Percentiles rank a stretch among this genome's conserved stretches.
These are phyloP conservation scores for Sialis fuliginosa DNA, from an alignment of 2,888 invertebrate genomes.

Conservation along the genomic window DNA sequence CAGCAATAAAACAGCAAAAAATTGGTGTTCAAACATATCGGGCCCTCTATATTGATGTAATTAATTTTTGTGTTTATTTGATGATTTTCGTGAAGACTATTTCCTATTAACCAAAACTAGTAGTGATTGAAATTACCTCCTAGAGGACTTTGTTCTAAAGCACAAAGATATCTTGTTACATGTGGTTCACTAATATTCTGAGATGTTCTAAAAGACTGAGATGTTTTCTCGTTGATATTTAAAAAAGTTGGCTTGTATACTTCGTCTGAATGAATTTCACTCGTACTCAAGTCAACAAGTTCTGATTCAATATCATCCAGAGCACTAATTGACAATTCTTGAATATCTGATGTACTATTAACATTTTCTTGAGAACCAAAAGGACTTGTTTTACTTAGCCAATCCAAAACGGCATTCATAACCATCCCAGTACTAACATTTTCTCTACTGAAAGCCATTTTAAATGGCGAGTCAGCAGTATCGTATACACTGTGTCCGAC, in stretches of 20 bases:
- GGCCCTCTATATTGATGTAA: constrained; percentile 15
- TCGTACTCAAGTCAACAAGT: neutral
- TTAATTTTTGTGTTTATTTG: neutral
- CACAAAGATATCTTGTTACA: constrained; percentile 13
- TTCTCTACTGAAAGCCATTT: no score
- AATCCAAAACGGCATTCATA: constrained; percentile 22
- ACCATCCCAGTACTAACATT: constrained; percentile 13
- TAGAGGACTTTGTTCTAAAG: constrained; percentile 14
- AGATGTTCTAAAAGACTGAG: no score
- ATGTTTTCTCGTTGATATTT: no score
- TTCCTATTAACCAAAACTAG: constrained; percentile 5
- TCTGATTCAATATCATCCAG: no score
- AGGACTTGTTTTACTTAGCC: constrained; percentile 21
- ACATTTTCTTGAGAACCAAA: constrained; percentile 18
- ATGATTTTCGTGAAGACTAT: neutral
- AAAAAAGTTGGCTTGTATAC: neutral
- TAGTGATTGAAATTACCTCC: constrained; percentile 9
- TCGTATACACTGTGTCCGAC: no score
- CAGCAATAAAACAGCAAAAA: neutral
- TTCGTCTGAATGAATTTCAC: constrained; percentile 1
- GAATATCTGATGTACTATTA: no score
- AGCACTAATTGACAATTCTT: no score
- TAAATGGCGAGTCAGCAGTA: no score
- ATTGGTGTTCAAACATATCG: constrained; percentile 21
- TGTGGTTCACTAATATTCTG: constrained; percentile 1